A percentile compares a stretch with the other conserved stretches of the same genome.
These are phyloP conservation scores for Latrodectus hesperus DNA, from an alignment of 2,888 invertebrate species.

Conservation along the genomic window DNA sequence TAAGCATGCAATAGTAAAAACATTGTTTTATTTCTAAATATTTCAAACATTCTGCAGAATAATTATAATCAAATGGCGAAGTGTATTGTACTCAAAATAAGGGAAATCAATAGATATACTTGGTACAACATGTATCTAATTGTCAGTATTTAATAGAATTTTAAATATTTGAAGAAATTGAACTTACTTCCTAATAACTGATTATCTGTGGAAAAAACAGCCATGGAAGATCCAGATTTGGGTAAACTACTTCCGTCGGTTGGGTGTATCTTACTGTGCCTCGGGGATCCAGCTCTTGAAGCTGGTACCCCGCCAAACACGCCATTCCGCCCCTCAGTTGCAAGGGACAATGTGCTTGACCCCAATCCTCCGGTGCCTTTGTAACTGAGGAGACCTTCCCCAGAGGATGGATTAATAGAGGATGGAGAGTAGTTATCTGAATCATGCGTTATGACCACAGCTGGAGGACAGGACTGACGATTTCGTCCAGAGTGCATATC, in stretches of 20 bases:
- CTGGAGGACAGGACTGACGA: slow-evolving; percentile 55
- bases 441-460: slow-evolving; percentile 68
- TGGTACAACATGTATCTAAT: no score
- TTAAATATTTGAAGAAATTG: not conserved
- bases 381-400: slow-evolving; percentile 41
- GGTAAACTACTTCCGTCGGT: slow-evolving; percentile 46
- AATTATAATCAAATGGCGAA: no score
- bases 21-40: no score
- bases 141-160: no score
- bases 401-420: slow-evolving; percentile 42
- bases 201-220: slow-evolving; percentile 48
- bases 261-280: slow-evolving; percentile 62
- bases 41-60: no score
- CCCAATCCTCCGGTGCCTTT: slow-evolving; percentile 40
- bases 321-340: slow-evolving; percentile 36
- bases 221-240: slow-evolving; percentile 50
- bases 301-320: slow-evolving; percentile 29
- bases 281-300: slow-evolving; percentile 52
- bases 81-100: no score
- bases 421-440: slow-evolving; percentile 50
- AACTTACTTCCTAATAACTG: slow-evolving; percentile 55
- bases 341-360: slow-evolving; percentile 50
- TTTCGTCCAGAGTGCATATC: slow-evolving; percentile 38
- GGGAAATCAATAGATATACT: no score
- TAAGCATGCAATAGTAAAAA: no score